phyloP scores from a whole-genome alignment of 1,140 invertebrate genomes.

The Anagrus nilaparvatae region DNA sequence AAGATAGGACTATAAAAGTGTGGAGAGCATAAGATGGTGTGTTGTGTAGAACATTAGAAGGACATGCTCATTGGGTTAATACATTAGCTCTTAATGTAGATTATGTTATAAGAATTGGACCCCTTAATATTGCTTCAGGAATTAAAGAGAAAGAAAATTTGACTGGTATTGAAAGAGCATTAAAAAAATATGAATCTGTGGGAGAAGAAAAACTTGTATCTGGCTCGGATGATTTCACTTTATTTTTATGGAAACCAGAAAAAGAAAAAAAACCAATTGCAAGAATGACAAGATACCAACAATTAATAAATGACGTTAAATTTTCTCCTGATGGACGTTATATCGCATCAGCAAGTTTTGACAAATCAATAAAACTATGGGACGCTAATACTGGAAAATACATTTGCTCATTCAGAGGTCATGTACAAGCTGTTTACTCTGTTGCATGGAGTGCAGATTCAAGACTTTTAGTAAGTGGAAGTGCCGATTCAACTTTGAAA shows the following conservation, averaged over 20 bases:
- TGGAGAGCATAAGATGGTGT: slow-evolving; percentile 88
- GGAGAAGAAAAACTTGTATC: slow-evolving; percentile 82
- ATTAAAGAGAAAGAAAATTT: slow-evolving; percentile 16
- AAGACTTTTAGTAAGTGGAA: slow-evolving; percentile 85
- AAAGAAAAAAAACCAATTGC: slow-evolving; percentile 78
- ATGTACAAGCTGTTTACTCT: slow-evolving; percentile 95
- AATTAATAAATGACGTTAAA: slow-evolving; percentile 93
- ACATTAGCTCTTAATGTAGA: slow-evolving; percentile 93
- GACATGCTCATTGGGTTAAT: slow-evolving; percentile 99
- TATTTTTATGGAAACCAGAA: slow-evolving; percentile 94
- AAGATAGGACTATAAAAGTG: slow-evolving; percentile 96
- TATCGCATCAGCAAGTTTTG: slow-evolving; percentile 96
- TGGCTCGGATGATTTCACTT: slow-evolving; percentile 96
- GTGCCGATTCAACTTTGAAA: slow-evolving; percentile 97
- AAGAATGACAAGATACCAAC: slow-evolving; percentile 94
- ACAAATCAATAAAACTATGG: slow-evolving; percentile 98
- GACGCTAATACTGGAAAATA: slow-evolving; percentile 84
- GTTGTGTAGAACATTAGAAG: slow-evolving; percentile 83
- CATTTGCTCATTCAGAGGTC: slow-evolving; percentile 81
- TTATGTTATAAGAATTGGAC: slow-evolving; percentile 86
- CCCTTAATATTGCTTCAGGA: slow-evolving; percentile 62
- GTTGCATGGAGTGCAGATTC: slow-evolving; percentile 97
- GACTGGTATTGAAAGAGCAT: slow-evolving; percentile 25
- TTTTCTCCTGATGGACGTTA: slow-evolving; percentile 92
- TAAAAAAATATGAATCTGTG: slow-evolving; percentile 56